These are phyloP conservation scores for Nysson spinosus DNA, from an alignment of 2,888 invertebrate genomes.

Conservation along the genomic window DNA sequence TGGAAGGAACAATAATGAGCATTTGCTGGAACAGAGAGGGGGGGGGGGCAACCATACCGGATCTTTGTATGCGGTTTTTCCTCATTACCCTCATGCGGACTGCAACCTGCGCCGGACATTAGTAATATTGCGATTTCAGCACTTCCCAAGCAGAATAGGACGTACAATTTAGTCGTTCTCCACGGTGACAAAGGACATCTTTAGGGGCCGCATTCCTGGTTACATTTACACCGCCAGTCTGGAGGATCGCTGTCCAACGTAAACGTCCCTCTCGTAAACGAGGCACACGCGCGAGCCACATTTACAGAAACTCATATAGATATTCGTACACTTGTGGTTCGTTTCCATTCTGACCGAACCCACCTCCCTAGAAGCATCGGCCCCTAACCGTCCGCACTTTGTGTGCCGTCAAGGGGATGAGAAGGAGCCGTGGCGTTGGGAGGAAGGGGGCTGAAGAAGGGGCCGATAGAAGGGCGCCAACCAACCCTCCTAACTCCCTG, in stretches of 20 bases:
- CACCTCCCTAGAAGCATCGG: constrained; percentile 61
- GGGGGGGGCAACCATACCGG: not conserved
- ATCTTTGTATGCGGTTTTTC: constrained; percentile 26
- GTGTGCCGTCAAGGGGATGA: constrained; percentile 53
- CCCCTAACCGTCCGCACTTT: constrained; percentile 67
- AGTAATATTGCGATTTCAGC: constrained; percentile 56
- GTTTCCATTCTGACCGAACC: constrained; percentile 58
- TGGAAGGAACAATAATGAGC: too few species aligned
- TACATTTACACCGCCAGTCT: constrained; percentile 48
- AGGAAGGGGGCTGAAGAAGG: too few species aligned
- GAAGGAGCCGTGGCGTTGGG: constrained; percentile 49
- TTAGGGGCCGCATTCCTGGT: constrained; percentile 54
- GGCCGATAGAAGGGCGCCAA: constrained; percentile 64
- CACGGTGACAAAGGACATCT: constrained; percentile 56
- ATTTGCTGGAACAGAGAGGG: too few species aligned
- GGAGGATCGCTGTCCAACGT: constrained; percentile 47
- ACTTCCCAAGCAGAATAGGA: constrained; percentile 36
- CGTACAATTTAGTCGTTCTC: constrained; percentile 62
- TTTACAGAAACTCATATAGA: constrained; percentile 19
- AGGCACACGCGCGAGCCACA: not conserved
- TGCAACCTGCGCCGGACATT: constrained; percentile 55
- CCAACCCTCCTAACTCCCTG: constrained; percentile 73
- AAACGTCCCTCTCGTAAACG: constrained; percentile 1
- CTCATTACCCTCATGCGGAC: constrained; percentile 50
- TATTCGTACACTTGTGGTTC: constrained; percentile 59